Percentiles rank a stretch among this genome's conserved stretches.
These are phyloP conservation scores for Muscina levida DNA, from an alignment of 2,888 invertebrate species.

Conservation along the genomic window DNA sequence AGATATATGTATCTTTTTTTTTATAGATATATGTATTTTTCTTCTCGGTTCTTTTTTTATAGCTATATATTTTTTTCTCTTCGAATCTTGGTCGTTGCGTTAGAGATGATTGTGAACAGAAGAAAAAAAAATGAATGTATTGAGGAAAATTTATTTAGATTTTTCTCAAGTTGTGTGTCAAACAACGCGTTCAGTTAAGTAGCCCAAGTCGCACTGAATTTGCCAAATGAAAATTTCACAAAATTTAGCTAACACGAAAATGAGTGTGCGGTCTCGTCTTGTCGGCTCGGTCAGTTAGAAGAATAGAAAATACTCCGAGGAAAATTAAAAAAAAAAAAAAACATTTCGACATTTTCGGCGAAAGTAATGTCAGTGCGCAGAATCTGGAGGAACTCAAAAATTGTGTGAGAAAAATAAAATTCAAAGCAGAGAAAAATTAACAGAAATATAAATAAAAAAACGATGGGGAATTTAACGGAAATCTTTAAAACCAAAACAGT, in stretches of 20 bases:
- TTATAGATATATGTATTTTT: slow-evolving; percentile 35
- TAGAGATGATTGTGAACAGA: slow-evolving; percentile 26
- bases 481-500: no score
- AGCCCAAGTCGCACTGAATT: slow-evolving; percentile 80
- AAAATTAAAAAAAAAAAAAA: no score
- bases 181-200: slow-evolving; percentile 80
- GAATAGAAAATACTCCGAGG: slow-evolving; percentile 30
- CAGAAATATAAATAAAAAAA: no score
- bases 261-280: no score
- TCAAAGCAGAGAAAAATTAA: no score
- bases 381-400: slow-evolving; percentile 27
- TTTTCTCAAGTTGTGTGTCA: slow-evolving; percentile 47
- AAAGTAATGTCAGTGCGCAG: slow-evolving; percentile 58
- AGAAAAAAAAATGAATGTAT: slow-evolving; percentile 36
- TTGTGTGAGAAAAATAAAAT: neutral
- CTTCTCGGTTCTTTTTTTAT: slow-evolving; percentile 41
- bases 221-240: slow-evolving; percentile 72
- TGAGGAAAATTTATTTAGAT: slow-evolving; percentile 24
- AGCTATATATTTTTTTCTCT: slow-evolving; percentile 29
- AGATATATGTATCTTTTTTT: slow-evolving; percentile 40
- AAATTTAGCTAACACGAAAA: slow-evolving; percentile 50
- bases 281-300: slow-evolving; percentile 1
- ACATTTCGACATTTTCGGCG: slow-evolving; percentile 46
- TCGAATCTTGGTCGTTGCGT: slow-evolving; percentile 40
- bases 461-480: no score